Base-by-base conservation (phyloP, 2,888 invertebrate species). In the Tolmerus cingulatus region DNA sequence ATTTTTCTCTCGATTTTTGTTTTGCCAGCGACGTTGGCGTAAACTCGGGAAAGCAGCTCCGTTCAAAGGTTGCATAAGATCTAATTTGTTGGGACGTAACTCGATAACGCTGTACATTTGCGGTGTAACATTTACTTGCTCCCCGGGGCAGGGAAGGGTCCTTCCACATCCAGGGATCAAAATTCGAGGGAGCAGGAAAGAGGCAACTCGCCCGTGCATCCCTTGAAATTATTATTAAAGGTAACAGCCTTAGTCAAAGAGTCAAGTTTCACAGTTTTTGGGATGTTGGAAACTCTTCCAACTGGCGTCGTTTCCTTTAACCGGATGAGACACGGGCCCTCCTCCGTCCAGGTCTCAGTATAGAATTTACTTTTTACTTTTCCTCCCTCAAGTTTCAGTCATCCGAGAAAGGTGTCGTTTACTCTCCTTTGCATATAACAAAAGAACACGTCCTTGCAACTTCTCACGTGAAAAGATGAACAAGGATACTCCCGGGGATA, bases 391-490 rank as follows among this genome's bases (percentile, higher is more conserved):
- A 82, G 37, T 66, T 82, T 51, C 82, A 82, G 82, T 82, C 82
- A 82, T 37, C 82, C 66, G 82, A 82, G 66, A 82, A 82, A 82
- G 82, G 82, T 82, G 82, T 82, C 82, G 82, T 82, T 82, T 82
- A 82, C 82, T 82, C 57, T 66, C 57, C 57, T 82, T 82, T 82
- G 82, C 82, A 82, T 82, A 82, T 55, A 82, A 82, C 34, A 82
- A 82, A 57, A 82, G 66, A 66, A 66, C 82, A 82, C 82, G 82
- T 82, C 40, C 14, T 57, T 30, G 57, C 57, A 82, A 82, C 82
- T 82, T 66, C 57, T 82, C 57, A 82, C 82, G 82, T 82, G 82
- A 76, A 82, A 82, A 82, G 82, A 57, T 82, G 82, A 82, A 82
- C 66, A 51, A 79, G 79, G 51, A 79, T 79, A 51, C 79, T 79